phyloP scores from a whole-genome alignment of 2,888 invertebrate genomes.

The Acronicta psi region DNA sequence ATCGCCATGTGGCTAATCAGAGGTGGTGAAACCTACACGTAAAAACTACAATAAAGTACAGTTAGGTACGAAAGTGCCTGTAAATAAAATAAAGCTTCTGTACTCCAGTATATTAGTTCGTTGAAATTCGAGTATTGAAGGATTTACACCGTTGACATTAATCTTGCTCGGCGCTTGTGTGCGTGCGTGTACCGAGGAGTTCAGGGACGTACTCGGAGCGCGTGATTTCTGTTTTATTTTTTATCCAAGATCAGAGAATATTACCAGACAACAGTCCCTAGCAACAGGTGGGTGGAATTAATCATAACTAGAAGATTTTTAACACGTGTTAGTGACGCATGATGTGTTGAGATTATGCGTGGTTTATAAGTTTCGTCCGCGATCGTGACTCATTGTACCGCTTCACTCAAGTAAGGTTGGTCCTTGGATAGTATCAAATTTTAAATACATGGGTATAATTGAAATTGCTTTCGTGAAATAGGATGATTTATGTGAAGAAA shows the following conservation, averaged over 20 bases:
- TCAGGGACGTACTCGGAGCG: constrained; percentile 7
- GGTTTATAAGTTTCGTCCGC: no score
- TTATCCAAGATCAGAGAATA: not conserved
- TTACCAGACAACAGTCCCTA: not conserved
- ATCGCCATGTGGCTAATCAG: no score
- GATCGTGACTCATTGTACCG: no score
- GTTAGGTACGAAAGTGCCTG: constrained; percentile 18
- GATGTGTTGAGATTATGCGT: no score
- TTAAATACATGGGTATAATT: no score
- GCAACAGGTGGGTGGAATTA: constrained; percentile 1
- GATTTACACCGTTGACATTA: constrained; percentile 61
- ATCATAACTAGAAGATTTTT: no score
- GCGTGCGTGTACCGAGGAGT: constrained; percentile 53
- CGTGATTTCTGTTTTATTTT: constrained; percentile 4
- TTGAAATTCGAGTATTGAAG: constrained; percentile 54
- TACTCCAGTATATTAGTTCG: constrained; percentile 41
- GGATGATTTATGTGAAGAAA: no score
- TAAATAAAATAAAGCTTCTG: constrained; percentile 40
- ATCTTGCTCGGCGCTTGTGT: constrained; percentile 55
- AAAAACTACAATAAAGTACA: constrained; percentile 6
- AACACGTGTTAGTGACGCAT: constrained; percentile 1
- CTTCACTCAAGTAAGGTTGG: no score
- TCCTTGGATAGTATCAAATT: no score
- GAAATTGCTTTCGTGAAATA: no score
- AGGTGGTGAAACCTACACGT: no score